Evolutionary conservation across 2,113 vertebrate species (phyloP), one percentile per base, ranked within the genome.

Genomic region (Struthidea cinerea): DNA sequence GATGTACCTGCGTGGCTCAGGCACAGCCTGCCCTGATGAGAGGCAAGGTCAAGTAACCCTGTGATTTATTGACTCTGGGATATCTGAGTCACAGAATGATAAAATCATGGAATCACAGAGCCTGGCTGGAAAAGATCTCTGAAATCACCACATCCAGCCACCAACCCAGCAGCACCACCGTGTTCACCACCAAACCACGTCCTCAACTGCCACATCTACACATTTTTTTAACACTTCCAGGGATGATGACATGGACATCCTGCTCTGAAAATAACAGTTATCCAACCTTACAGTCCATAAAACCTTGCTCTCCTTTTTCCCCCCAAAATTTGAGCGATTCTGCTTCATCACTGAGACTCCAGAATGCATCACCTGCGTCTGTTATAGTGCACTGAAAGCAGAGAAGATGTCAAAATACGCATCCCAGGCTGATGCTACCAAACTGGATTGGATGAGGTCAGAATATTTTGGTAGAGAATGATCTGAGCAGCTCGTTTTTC

Each of bases 1-100:
- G 75, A 65, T 0, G 1, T 2, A 55, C 11, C 55, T 17, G 8
- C 0, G 1, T 2, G 6, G 28, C 44, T 73, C 28, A 71, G 53
- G 73, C 21, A 30, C 0, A 1, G 42, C 30, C 10, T 41, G 55
- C 11, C 50, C 37, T 3, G 2, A 67, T 13, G 67, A 30, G 16
- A 44, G 64, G 2, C 14, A 63, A 74, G 67, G 67, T 90, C 76
- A 73, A 77, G 44, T 33, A 28, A 85, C 55, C 11, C 44, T 57
- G n/a, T 57, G 86, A 81, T 87, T 90, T 81, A 84, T 6, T 61
- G 56, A 32, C 60, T 65, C 33, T 49, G 65, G 44, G 61, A 74
- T n/a, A 12, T 60, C 67, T n/a, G 57, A 77, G 52, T 53, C 74
- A 94, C 22, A 49, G 63, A 84, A 76, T 23, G 28, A 28, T 4